Percentiles rank a stretch among this genome's conserved stretches.
These are phyloP conservation scores for Amphipyra tragopoginis DNA, from an alignment of 2,888 invertebrate species.

Conservation along the genomic window DNA sequence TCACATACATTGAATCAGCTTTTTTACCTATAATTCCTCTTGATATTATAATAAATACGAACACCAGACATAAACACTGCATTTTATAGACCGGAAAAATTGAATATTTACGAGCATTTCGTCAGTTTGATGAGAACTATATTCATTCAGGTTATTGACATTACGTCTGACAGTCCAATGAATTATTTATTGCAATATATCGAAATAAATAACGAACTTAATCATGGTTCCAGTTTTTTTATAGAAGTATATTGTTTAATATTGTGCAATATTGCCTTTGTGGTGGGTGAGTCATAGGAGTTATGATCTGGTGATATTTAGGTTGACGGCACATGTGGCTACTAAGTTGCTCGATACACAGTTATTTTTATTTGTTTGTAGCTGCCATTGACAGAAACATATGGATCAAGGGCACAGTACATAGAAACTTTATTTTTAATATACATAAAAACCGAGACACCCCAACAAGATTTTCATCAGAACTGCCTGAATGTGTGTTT, in stretches of 20 bases:
- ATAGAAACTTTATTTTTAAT: no score
- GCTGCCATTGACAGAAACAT: no score
- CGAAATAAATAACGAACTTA: constrained; percentile 33
- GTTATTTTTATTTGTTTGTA: no score
- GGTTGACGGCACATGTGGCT: no score
- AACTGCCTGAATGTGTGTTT: no score
- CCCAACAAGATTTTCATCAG: no score
- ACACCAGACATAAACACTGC: constrained; percentile 23
- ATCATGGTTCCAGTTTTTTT: constrained; percentile 18
- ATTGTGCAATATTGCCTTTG: constrained; percentile 31
- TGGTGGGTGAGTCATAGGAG: constrained; percentile 21
- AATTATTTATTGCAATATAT: constrained; percentile 55
- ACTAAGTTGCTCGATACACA: no score
- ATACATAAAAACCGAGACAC: no score
- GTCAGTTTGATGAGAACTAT: constrained; percentile 46
- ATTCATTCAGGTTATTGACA: constrained; percentile 57
- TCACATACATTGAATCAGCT: not conserved
- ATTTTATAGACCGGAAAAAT: constrained; percentile 43
- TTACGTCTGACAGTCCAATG: constrained; percentile 50
- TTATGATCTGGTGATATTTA: no score
- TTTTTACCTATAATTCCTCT: constrained; percentile 22
- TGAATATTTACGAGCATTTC: constrained; percentile 55
- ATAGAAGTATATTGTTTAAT: constrained; percentile 16
- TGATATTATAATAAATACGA: constrained; percentile 44
- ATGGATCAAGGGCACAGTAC: no score